These are phyloP conservation scores for Ameiurus melas DNA, from an alignment of 2,113 vertebrate species.

Conservation along the genomic window DNA sequence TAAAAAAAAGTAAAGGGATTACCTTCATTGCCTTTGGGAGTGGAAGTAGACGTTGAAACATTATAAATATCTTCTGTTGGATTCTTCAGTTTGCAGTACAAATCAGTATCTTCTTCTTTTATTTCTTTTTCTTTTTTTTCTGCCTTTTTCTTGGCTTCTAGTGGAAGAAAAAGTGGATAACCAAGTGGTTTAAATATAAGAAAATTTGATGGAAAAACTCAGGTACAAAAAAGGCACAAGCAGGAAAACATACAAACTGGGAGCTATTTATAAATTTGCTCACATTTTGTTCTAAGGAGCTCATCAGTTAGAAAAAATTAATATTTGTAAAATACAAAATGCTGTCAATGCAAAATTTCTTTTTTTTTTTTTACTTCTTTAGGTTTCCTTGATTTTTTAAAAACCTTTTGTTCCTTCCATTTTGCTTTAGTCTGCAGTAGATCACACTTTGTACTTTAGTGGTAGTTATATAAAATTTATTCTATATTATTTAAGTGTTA, in stretches of 20 bases:
- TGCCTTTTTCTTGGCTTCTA: conserved; percentile 7
- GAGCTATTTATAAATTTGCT: too few relatives aligned
- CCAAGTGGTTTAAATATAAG: not conserved
- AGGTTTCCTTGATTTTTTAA: too few relatives aligned
- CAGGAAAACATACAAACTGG: not conserved
- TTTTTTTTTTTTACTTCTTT: too few relatives aligned
- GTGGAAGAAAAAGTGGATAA: not conserved
- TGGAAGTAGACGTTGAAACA: accelerated
- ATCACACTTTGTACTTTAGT: not conserved
- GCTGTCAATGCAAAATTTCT: too few relatives aligned
- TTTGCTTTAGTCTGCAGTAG: not conserved
- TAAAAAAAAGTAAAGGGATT: too few relatives aligned
- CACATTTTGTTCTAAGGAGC: not conserved
- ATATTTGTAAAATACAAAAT: too few relatives aligned
- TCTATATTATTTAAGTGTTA: not conserved
- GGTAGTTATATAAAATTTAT: too few relatives aligned
- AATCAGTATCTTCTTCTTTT: conserved; percentile 16
- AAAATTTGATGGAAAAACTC: not conserved
- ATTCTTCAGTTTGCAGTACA: conserved; percentile 49
- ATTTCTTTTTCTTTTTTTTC: not conserved
- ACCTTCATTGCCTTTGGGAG: not conserved
- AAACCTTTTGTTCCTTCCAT: conserved; percentile 22
- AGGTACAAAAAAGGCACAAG: not conserved
- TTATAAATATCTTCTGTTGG: conserved; percentile 63
- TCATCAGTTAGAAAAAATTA: not conserved